phyloP scores from a whole-genome alignment of 2,888 invertebrate species.

The Hemicrepidius hirtus region DNA sequence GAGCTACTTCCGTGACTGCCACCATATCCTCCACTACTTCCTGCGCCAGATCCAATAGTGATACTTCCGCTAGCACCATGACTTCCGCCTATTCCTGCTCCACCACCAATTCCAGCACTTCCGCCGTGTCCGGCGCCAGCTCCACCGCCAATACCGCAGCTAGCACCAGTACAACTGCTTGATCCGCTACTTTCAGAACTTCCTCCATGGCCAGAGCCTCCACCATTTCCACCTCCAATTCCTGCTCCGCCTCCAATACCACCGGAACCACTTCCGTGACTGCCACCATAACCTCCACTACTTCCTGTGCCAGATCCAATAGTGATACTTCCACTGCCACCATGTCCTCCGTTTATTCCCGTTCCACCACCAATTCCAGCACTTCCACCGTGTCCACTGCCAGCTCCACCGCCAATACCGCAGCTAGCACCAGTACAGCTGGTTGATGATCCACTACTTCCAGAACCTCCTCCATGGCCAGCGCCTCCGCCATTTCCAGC shows the following conservation, averaged over 20 bases:
- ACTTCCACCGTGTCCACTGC: background rate
- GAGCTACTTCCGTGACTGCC: background rate
- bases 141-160: constrained; percentile 7
- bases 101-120: background rate
- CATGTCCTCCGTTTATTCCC: background rate
- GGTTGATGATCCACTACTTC: background rate
- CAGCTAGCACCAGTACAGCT: constrained; percentile 10
- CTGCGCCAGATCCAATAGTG: no score
- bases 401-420: constrained; percentile 6
- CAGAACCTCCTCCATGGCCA: constrained; percentile 16
- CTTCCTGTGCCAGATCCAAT: background rate
- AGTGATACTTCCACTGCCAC: background rate
- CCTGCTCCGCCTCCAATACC: constrained; percentile 14
- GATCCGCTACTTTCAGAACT: background rate
- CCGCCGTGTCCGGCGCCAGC: background rate
- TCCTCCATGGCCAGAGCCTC: constrained; percentile 20
- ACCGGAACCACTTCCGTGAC: constrained; percentile 1
- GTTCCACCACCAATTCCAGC: background rate
- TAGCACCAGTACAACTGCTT: background rate
- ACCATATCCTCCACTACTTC: background rate
- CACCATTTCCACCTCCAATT: background rate
- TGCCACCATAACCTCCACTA: background rate
- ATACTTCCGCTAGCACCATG: background rate
- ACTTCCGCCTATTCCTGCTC: background rate
- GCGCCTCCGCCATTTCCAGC: constrained; percentile 21